Evolutionary conservation across 2,113 vertebrate genomes (phyloP).

Genomic region (Salminus brasiliensis): DNA sequence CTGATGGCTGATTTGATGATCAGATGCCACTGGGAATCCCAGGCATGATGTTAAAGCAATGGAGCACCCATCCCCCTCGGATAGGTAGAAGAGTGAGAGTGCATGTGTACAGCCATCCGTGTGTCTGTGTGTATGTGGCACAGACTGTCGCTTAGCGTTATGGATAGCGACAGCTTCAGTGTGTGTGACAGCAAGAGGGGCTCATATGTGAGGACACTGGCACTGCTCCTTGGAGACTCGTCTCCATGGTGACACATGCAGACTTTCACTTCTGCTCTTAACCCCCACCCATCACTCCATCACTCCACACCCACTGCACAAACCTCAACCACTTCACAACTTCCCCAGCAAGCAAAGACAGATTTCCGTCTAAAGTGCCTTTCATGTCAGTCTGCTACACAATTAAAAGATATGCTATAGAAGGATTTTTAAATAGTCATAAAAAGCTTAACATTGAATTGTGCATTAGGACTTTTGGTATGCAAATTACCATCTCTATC

Average conservation of each 20-base stretch:
- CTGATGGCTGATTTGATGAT: slow-evolving; percentile 26
- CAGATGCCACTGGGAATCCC: slow-evolving; percentile 4
- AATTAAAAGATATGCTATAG: too few species aligned
- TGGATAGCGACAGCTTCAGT: neutral
- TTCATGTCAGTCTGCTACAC: neutral
- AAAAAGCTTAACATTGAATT: too few species aligned
- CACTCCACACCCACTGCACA: slow-evolving; percentile 17
- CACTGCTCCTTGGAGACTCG: slow-evolving; percentile 41
- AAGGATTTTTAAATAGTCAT: too few species aligned
- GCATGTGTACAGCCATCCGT: neutral
- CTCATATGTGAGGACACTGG: slow-evolving; percentile 36
- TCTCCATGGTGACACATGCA: slow-evolving; percentile 55
- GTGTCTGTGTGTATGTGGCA: neutral
- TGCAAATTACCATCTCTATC: too few species aligned
- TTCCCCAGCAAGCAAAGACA: neutral
- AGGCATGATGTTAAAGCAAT: slow-evolving; percentile 18
- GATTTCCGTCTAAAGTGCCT: neutral
- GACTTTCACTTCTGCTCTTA: slow-evolving; percentile 40
- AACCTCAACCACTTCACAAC: slow-evolving; percentile 1
- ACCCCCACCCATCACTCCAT: slow-evolving; percentile 33
- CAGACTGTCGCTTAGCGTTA: slow-evolving; percentile 6
- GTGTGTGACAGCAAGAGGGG: slow-evolving; percentile 33
- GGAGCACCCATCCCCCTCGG: slow-evolving; percentile 15
- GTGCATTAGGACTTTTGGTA: too few species aligned
- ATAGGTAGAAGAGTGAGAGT: slow-evolving; percentile 2